phyloP scores from a whole-genome alignment of 2,888 invertebrate genomes.

The Herminia tarsipennalis region DNA sequence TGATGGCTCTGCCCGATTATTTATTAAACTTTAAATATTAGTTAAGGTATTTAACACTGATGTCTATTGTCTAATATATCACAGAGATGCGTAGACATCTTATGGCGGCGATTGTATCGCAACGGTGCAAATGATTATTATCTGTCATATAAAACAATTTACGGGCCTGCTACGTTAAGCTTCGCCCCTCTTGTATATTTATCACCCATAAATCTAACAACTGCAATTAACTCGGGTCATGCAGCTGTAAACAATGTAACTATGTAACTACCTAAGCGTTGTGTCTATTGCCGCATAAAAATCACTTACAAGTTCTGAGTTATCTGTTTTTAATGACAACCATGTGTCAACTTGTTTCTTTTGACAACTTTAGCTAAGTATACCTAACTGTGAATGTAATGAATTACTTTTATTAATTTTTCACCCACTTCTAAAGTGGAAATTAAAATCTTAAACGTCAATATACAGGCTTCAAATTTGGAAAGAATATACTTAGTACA shows the following conservation, averaged over 20 bases:
- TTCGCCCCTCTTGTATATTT: constrained; percentile 67
- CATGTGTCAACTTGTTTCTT: neutral
- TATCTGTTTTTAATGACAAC: neutral
- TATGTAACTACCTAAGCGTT: no score
- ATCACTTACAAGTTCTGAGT: neutral
- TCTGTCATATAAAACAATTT: constrained; percentile 73
- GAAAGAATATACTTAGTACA: no score
- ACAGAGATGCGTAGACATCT: constrained; percentile 14
- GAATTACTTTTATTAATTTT: neutral
- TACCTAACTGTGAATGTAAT: no score
- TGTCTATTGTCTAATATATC: constrained; percentile 27
- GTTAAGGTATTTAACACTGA: constrained; percentile 12
- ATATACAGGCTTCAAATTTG: no score
- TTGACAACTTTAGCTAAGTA: no score
- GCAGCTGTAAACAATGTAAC: constrained; percentile 36
- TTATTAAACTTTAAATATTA: neutral
- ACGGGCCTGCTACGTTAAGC: constrained; percentile 57
- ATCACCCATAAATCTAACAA: constrained; percentile 60
- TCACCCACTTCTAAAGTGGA: no score
- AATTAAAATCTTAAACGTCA: no score
- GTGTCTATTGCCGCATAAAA: constrained; percentile 2
- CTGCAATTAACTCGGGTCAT: constrained; percentile 52
- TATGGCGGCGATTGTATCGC: constrained; percentile 61
- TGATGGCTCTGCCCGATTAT: neutral
- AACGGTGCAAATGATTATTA: constrained; percentile 55